Evolutionary conservation across 2,113 vertebrate species (phyloP), one percentile per base, ranked within the genome.

Genomic region (Indicator maculatus): DNA sequence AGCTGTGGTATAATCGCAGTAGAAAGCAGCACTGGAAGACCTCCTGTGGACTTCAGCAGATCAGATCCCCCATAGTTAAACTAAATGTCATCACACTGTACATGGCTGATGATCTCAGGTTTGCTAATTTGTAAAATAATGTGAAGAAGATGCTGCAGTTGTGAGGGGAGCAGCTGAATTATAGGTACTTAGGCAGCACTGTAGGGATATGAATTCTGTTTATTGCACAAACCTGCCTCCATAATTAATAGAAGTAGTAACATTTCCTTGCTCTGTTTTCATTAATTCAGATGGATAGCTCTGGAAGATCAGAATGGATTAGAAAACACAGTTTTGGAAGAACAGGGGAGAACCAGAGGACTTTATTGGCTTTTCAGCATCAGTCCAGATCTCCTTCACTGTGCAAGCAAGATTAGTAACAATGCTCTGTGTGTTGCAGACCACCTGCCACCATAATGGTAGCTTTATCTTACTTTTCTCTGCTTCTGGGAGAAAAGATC

Each of bases 181-280:
- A 96, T 93, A 78, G 86, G 77, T 70, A 90, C 92, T 96, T 96
- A 96, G 30, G 41, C 33, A 78, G 90, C 50, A 38, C 91, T n/a
- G 44, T 87, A 87, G 88, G 81, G 86, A 86, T 64, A 93, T 93
- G 73, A 93, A 95, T 97, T 93, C 91, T 89, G 55, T 64, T 91
- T 90, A 92, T 92, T 83, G 70, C 80, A 76, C 78, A 89, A 88
- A 91, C 67, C 83, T 90, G 78, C 45, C 72, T 86, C 83, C 81
- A 84, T 93, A 88, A 95, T 93, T 94, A 93, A 93, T 93, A 93
- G 94, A 92, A 96, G 95, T 75, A 59, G 75, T 71, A 73, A 31
- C 38, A 64, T 92, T 88, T 70, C 61, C 85, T 91, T 79, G 65
- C 72, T 86, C 72, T 89, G 50, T 69, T 90, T 87, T 71, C 93